Conservation (phyloP, 2,888 invertebrate species). For the Agrilus biguttatus region DNA sequence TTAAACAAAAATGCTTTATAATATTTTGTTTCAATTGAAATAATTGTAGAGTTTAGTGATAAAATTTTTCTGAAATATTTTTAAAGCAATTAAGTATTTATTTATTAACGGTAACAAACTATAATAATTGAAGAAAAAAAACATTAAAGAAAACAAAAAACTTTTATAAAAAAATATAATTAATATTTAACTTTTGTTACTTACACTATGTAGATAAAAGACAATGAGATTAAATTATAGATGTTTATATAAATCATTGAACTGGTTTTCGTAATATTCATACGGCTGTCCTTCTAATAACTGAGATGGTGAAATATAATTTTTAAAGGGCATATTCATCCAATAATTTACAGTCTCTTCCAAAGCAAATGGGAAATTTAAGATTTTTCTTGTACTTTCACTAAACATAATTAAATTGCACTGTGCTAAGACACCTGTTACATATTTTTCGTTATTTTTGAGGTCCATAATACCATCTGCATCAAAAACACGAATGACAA, state of each 20-base stretch:
- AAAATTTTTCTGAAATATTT: too few relatives aligned
- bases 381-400: neutral
- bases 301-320: conserved; percentile 4
- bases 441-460: conserved; percentile 4
- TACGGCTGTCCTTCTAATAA: conserved; percentile 6
- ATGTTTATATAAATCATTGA: conserved; percentile 7
- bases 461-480: conserved; percentile 6
- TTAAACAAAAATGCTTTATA: too few relatives aligned
- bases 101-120: too few relatives aligned
- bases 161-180: neutral
- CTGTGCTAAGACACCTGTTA: conserved; percentile 3
- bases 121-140: too few relatives aligned
- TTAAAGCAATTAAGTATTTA: too few relatives aligned
- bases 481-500: neutral
- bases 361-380: neutral
- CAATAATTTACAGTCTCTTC: conserved; percentile 3
- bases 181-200: neutral
- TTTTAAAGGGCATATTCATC: conserved; percentile 7
- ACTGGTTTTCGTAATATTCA: conserved; percentile 8
- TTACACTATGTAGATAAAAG: neutral
- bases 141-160: too few relatives aligned
- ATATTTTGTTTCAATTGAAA: too few relatives aligned
- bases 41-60: too few relatives aligned
- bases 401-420: conserved; percentile 2
- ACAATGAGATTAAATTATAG: neutral